These are phyloP conservation scores for Caenorhabditis inopinata DNA, from an alignment of 1,140 invertebrate genomes.

Conservation along the genomic window DNA sequence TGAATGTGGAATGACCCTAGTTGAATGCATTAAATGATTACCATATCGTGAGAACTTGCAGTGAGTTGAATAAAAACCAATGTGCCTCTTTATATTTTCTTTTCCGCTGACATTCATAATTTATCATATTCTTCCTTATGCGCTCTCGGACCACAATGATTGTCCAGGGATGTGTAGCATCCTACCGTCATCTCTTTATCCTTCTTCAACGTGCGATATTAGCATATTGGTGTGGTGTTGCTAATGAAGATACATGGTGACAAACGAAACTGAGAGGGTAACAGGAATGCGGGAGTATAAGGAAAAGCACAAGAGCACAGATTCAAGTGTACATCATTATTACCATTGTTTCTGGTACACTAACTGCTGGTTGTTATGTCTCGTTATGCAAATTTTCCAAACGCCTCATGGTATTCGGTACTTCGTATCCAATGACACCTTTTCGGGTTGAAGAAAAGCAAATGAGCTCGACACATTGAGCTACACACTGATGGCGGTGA, in stretches of 20 bases:
- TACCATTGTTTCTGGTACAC: slow-evolving; percentile 27
- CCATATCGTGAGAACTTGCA: background rate
- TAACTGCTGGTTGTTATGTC: background rate
- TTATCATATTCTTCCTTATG: background rate
- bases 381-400: slow-evolving; percentile 9
- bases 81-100: background rate
- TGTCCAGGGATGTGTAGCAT: background rate
- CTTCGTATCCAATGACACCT: slow-evolving; percentile 23
- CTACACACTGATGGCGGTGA: background rate
- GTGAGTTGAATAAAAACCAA: background rate
- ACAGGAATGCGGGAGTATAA: background rate
- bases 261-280: background rate
- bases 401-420: background rate
- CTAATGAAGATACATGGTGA: slow-evolving; percentile 10
- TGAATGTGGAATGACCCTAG: background rate
- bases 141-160: background rate
- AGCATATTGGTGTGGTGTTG: background rate
- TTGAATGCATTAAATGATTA: background rate
- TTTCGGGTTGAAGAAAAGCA: slow-evolving; percentile 19
- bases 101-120: slow-evolving; percentile 1
- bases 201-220: background rate
- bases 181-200: background rate
- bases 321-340: slow-evolving; percentile 24
- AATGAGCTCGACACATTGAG: background rate
- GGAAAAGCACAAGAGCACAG: background rate